phyloP scores from a whole-genome alignment of 2,797 vertebrate genomes.

The Masticophis lateralis region DNA sequence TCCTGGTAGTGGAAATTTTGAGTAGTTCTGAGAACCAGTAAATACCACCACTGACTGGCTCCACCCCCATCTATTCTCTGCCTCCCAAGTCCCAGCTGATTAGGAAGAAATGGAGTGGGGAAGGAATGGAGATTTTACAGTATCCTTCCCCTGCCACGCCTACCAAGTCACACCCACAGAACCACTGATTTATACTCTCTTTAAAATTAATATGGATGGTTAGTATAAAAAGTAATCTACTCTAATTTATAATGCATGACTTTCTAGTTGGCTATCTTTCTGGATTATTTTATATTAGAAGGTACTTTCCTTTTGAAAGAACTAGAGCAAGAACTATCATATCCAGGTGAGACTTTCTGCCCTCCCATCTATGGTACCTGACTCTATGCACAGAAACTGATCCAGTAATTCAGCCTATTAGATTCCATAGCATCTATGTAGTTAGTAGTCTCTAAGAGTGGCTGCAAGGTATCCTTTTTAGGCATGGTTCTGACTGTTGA shows the following conservation, averaged over 20 bases:
- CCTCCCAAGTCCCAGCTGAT: too few relatives aligned
- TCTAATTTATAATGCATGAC: background rate
- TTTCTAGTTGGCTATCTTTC: background rate
- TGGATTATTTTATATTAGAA: background rate
- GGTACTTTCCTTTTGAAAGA: background rate
- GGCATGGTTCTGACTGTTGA: background rate
- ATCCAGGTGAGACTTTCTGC: background rate
- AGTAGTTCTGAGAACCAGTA: too few relatives aligned
- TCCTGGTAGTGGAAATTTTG: too few relatives aligned
- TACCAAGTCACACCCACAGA: too few relatives aligned
- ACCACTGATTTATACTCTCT: background rate
- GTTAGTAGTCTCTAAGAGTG: background rate
- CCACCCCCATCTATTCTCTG: too few relatives aligned
- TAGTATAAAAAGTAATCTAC: background rate
- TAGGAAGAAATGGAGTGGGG: too few relatives aligned
- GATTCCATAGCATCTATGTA: background rate
- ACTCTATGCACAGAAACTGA: background rate
- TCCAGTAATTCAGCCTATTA: background rate
- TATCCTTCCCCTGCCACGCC: too few relatives aligned
- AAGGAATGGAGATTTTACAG: too few relatives aligned
- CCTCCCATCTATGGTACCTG: background rate
- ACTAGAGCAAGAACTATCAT: background rate
- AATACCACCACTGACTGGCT: too few relatives aligned
- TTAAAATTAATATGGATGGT: background rate
- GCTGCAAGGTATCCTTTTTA: rapidly evolving